Evolutionary conservation across 30 jellyfish, hydroid and myxozoan species (phyloP), one percentile per base, ranked within the genome.

Genomic region (Chironex yamaguchii): DNA sequence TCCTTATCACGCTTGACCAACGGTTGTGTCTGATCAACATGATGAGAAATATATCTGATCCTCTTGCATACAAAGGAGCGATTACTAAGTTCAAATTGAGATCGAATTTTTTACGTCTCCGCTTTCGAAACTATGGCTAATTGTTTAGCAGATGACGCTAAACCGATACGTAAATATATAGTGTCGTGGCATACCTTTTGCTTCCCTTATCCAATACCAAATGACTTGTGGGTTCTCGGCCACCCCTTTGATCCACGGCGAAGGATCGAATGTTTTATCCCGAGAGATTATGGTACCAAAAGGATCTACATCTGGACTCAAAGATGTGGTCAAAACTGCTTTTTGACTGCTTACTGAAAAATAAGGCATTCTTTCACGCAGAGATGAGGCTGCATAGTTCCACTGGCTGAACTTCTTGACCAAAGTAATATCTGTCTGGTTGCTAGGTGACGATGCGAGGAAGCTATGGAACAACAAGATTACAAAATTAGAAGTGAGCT

Each of bases 201-300:
- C 88, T 34, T 94, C 99, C 62, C 95, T 76, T 80, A 94, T 14
- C 99, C 99, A 94, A 74, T 88, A 94, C 97, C 97, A 94, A n/a
- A 94, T 84, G 52, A 66, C 90, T 30, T 81, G 87, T 22, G 99
- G 99, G 31, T 68, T 78, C 21, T 67, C 89, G 9, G 99, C 96
- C 12, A 78, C 99, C 14, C 90, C 92, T 65, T 70, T 78, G 4
- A 94, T 65, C 99, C 99, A 94, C 42, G 84, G 79, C 0, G 99
- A 96, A 0, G 99, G 99, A 11, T 83, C 48, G 31, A 75, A 91
- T 0, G 96, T 73, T 23, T 79, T 71, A 71, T 89, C 81, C 78
- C 92, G 68, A 27, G 99, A 83, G 2, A 94, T 91, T 27, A 94
- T 75, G 4, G 99, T 94, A 4, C 99, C 99, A 69, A 34, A 94